Evolutionary conservation across 1,140 invertebrate species (phyloP), one percentile per base, ranked within the genome.

Genomic region (Metaphire vulgaris): DNA sequence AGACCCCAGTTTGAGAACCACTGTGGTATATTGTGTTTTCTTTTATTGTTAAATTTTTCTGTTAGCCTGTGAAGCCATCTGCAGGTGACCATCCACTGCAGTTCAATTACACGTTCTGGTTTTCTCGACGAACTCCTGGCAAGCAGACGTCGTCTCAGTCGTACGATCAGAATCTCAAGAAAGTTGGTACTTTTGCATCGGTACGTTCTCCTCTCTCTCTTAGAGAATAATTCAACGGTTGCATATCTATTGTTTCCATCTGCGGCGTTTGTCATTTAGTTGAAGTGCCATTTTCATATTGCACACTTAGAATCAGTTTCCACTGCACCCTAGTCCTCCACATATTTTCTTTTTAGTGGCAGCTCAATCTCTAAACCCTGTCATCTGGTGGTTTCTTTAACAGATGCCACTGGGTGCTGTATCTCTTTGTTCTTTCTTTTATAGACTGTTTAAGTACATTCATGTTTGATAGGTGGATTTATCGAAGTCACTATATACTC

Each of bases 51-150:
- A 56, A 56, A 12, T 56, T 6, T 67, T 68, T 14, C 41, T 66
- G 74, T n/a, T n/a, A 15, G n/a, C 12, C n/a, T 66, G 69, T 77
- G 82, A 83, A 83, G 78, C 82, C 83, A 31, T 83, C 83, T 78
- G 88, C 90, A 79, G 90, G 91, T 77, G 92, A 96, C 83, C 94
- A 96, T 83, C 91, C 91, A 84, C 87, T 97, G 79, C 93, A 96
- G 85, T 94, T 92, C 88, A 90, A 91, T 66, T 96, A 96, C 86
- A 92, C 92, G 81, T 89, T 96, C 81, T 96, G 94, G 92, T 96
- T 92, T 85, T 95, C 93, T 80, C 88, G 90, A 80, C 88, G 93
- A 84, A 88, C 89, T 76, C 89, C 89, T 78, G 90, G 90, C 21
- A 92, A 92, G 84, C 89, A 90, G 79, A 87, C 88, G 76, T 89